Evolutionary conservation across 2,888 invertebrate genomes (phyloP).

Genomic region (Cyclophora punctaria): DNA sequence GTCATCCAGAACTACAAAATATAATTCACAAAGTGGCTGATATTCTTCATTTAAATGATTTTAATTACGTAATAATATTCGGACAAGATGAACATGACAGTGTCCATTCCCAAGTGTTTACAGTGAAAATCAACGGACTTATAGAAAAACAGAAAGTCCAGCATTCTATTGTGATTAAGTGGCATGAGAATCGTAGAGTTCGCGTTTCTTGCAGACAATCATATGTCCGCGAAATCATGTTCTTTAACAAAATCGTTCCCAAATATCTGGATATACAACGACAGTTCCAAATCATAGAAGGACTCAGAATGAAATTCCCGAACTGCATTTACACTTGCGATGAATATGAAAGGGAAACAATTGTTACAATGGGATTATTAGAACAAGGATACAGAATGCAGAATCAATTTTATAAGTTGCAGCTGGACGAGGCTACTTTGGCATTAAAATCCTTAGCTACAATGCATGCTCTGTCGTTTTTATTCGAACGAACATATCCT

Average conservation of each 20-base stretch:
- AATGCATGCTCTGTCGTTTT: conserved; percentile 50
- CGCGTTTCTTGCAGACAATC: conserved; percentile 38
- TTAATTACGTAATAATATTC: conserved; percentile 30
- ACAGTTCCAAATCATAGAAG: conserved; percentile 40
- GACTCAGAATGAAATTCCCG: conserved; percentile 49
- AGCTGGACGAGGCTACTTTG: conserved; percentile 36
- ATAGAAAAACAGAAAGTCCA: conserved; percentile 39
- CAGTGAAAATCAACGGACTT: conserved; percentile 36
- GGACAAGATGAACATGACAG: conserved; percentile 45
- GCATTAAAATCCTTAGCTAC: conserved; percentile 52
- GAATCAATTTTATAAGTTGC: conserved; percentile 36
- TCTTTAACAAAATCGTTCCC: conserved; percentile 34
- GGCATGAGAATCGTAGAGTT: conserved; percentile 38
- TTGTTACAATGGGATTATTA: conserved; percentile 25
- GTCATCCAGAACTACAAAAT: conserved; percentile 36
- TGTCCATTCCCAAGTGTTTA: conserved; percentile 36
- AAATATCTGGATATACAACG: conserved; percentile 40
- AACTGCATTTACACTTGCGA: conserved; percentile 40
- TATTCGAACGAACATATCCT: conserved; percentile 33
- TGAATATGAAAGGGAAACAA: conserved; percentile 41
- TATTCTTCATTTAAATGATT: conserved; percentile 28
- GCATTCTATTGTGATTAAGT: conserved; percentile 37
- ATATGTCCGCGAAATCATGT: conserved; percentile 41
- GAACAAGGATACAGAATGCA: conserved; percentile 25
- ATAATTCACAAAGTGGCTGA: conserved; percentile 42